Conservation (phyloP, 2,888 invertebrate species). For the Loripinus fragilis region DNA sequence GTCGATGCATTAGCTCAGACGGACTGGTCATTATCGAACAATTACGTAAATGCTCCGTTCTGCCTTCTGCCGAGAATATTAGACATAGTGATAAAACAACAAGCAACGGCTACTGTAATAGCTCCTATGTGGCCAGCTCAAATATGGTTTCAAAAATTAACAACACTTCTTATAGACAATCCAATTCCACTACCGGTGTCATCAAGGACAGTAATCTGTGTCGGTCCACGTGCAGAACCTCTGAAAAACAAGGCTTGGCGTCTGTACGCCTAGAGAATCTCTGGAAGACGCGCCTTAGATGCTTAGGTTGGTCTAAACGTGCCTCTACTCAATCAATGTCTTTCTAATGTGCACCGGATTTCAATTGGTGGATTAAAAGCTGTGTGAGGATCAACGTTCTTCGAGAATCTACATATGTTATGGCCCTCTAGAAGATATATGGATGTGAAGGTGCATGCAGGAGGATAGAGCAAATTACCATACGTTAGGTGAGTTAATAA, state of each 20-base stretch:
- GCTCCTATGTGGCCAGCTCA: slow-evolving; percentile 3
- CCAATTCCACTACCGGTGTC: slow-evolving; percentile 10
- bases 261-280: slow-evolving; percentile 18
- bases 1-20: slow-evolving; percentile 23
- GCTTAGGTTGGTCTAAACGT: slow-evolving; percentile 15
- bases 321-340: slow-evolving; percentile 7
- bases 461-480: slow-evolving; percentile 4
- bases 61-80: not conserved
- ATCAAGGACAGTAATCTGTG: slow-evolving; percentile 6
- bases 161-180: slow-evolving; percentile 5
- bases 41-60: slow-evolving; percentile 31
- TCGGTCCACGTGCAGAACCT: slow-evolving; percentile 14
- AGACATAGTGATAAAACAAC: not conserved
- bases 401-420: not conserved
- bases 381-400: not conserved
- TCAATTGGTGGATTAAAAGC: not conserved
- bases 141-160: slow-evolving; percentile 4
- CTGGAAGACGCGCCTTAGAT: slow-evolving; percentile 15
- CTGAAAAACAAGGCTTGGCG: slow-evolving; percentile 19
- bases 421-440: slow-evolving; percentile 2
- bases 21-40: slow-evolving; percentile 18
- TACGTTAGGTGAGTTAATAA: not conserved
- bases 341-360: slow-evolving; percentile 5
- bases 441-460: not conserved
- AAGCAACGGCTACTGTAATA: slow-evolving; percentile 10